A percentile compares a stretch with the other conserved stretches of the same genome.
Conservation (phyloP, 2,113 vertebrate genomes). For the Notechis scutatus region DNA sequence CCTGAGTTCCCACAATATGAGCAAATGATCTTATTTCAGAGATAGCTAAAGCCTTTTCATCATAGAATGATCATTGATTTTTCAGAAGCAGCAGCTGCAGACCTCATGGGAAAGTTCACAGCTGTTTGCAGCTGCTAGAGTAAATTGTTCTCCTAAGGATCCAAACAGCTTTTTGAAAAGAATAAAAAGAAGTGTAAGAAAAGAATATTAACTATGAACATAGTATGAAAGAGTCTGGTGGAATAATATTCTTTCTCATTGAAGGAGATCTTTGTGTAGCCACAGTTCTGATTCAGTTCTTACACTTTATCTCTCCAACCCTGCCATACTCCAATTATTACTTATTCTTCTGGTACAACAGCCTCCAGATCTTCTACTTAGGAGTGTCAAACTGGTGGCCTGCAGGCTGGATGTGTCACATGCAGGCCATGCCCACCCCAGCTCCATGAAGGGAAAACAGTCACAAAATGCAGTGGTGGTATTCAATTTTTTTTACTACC, state of each 20-base stretch:
- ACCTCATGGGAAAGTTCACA: constrained; percentile 21
- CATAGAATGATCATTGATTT: neutral
- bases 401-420: too few species aligned
- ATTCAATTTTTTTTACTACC: too few species aligned
- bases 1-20: neutral
- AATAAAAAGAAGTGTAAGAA: constrained; percentile 8
- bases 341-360: neutral
- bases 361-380: neutral
- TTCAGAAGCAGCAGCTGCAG: constrained; percentile 31
- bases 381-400: too few species aligned
- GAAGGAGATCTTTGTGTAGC: neutral
- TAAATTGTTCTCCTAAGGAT: neutral
- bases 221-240: neutral
- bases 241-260: neutral
- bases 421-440: too few species aligned
- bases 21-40: constrained; percentile 21
- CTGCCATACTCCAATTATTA: neutral
- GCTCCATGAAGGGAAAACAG: too few species aligned
- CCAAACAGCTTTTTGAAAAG: constrained; percentile 11
- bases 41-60: constrained; percentile 23
- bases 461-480: too few species aligned
- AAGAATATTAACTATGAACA: constrained; percentile 19
- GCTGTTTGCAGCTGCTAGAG: constrained; percentile 47
- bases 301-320: neutral
- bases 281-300: neutral